Base-by-base conservation (phyloP, 1,140 invertebrate species). In the Tachypleus tridentatus region DNA sequence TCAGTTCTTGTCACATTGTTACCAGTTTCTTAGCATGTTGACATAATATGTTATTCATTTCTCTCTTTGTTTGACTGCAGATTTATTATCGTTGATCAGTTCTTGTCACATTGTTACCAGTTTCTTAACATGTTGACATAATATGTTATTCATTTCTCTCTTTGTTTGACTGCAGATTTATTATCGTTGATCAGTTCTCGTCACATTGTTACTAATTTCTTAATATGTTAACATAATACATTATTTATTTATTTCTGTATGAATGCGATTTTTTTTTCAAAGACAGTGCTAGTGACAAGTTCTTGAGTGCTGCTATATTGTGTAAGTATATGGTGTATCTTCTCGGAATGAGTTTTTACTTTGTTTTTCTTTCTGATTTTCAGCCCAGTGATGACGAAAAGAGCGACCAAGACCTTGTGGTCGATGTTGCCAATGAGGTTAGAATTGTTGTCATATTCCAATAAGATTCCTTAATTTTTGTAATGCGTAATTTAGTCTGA, bases 371-470 rank as follows among this genome's bases (percentile, higher is more conserved):
- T 54, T 54, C 64, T 8, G 64, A 77, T 83, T 83, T 78, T 65
- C 82, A 95, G 91, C 90, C 93, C 74, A 93, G 91, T 80, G 93
- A 96, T 78, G 92, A 89, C 64, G 93, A 96, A 77, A 95, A 92
- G 78, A 82, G 81, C 73, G 92, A 96, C 77, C 87, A 91, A 78
- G 90, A 94, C 73, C 78, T 94, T 63, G 90, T 94, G 59, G 91
- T 94, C 48, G 91, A 94, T 77, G 91, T 91, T 74, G 88, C 88
- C 51, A 89, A 89, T 74, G 89, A 91, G 80, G 88, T 86, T 69
- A 74, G 72, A 10, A 57, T 11, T 5, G 53, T 8, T 3, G 10
- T 5, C 10, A 4, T 57, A 57, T 57, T 11, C 29, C 29, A 29
- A 29, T 29, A 29, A 29, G 29, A 29, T 29, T 29, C 29, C 29